These are phyloP conservation scores for Cepaea nemoralis DNA, from an alignment of 1,140 invertebrate species.

Conservation along the genomic window DNA sequence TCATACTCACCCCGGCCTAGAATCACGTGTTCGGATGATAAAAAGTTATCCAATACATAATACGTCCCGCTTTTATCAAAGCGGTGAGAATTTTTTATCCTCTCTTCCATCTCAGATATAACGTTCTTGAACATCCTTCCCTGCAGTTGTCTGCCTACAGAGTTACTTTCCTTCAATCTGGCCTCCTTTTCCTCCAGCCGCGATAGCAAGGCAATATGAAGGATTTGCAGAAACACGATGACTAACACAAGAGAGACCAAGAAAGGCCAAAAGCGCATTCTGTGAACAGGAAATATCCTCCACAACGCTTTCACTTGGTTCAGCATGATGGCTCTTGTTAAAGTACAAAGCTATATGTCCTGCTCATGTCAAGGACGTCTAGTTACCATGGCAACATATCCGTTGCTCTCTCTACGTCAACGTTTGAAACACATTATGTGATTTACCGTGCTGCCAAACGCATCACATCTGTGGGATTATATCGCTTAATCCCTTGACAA, in stretches of 20 bases:
- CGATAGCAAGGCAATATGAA: conserved; percentile 54
- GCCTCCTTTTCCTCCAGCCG: conserved; percentile 45
- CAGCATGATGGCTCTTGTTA: neutral
- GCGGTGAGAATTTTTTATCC: conserved; percentile 50
- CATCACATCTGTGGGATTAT: too few relatives aligned
- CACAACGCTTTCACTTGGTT: neutral
- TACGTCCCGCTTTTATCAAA: conserved; percentile 59
- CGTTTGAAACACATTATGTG: too few relatives aligned
- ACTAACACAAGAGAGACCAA: conserved; percentile 44
- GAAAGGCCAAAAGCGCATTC: conserved; percentile 30
- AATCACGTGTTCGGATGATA: conserved; percentile 39
- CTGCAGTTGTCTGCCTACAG: conserved; percentile 41
- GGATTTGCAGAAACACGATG: conserved; percentile 56
- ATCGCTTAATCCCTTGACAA: too few relatives aligned
- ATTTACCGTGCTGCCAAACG: neutral
- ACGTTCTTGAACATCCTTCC: conserved; percentile 40
- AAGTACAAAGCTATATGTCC: too few relatives aligned
- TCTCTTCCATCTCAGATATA: conserved; percentile 45
- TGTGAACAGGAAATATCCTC: neutral
- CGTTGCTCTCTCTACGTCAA: too few relatives aligned
- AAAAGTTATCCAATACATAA: conserved; percentile 53
- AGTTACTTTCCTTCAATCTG: neutral
- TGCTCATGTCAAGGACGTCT: too few relatives aligned
- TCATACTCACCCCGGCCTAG: conserved; percentile 38
- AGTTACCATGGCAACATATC: neutral